Evolutionary conservation across 2,113 vertebrate species (phyloP).

Genomic region (Cyanoliseus patagonus): DNA sequence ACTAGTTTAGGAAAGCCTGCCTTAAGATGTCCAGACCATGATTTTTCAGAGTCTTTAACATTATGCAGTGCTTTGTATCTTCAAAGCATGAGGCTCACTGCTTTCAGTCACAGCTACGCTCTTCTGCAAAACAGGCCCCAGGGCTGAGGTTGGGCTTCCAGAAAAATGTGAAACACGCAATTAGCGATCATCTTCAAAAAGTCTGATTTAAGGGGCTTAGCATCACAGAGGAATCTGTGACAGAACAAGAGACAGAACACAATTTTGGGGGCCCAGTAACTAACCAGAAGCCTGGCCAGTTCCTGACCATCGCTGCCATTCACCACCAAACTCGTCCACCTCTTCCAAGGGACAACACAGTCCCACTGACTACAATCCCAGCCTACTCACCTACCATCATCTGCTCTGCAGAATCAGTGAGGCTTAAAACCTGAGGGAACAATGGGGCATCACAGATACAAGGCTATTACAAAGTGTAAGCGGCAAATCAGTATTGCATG

Average conservation of each 20-base stretch:
- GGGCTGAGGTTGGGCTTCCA: not conserved
- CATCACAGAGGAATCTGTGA: not conserved
- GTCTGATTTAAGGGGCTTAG: not conserved
- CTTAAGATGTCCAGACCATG: conserved; percentile 8
- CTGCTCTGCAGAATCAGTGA: not conserved
- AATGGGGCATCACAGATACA: not conserved
- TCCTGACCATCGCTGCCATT: not conserved
- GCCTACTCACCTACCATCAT: not conserved
- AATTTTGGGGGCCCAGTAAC: not conserved
- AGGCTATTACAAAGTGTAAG: not conserved
- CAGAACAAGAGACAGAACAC: not conserved
- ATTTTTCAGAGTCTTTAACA: conserved; percentile 29
- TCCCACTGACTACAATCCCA: fast-evolving
- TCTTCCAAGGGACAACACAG: not conserved
- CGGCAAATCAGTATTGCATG: not conserved
- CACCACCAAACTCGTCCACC: not conserved
- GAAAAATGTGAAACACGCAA: not conserved
- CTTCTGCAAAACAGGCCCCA: not conserved
- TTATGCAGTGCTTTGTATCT: not conserved
- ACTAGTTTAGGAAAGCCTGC: conserved; percentile 40
- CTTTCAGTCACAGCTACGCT: conserved; percentile 9
- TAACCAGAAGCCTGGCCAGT: not conserved
- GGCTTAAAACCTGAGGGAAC: not conserved
- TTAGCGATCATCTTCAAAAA: not conserved
- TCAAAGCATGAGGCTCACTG: not conserved